Conservation (phyloP, 2,797 vertebrate genomes). For the Neostethus bicornis region DNA sequence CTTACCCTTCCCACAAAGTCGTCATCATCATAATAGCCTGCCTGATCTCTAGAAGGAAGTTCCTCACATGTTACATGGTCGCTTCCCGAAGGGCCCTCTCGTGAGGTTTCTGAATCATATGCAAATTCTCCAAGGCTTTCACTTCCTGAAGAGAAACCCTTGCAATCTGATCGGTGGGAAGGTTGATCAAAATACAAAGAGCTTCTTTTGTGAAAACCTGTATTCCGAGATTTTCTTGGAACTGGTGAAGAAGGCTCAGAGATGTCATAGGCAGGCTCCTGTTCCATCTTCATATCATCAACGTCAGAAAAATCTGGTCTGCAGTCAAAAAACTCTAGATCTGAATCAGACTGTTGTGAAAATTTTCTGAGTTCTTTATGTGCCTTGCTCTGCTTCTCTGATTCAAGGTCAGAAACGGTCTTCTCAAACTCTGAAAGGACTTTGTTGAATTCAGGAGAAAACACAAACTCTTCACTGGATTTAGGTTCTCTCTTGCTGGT, state of each 20-base stretch:
- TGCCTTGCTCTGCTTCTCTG: constrained; percentile 4
- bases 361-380: constrained; percentile 24
- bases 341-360: constrained; percentile 62
- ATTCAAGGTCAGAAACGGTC: constrained; percentile 42
- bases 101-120: constrained; percentile 81
- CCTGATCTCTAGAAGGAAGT: constrained; percentile 74
- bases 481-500: constrained; percentile 1
- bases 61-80: constrained; percentile 82
- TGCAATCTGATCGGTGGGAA: constrained; percentile 49
- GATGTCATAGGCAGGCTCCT: constrained; percentile 50
- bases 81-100: constrained; percentile 55
- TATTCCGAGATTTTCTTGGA: constrained; percentile 48
- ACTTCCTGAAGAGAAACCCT: constrained; percentile 66
- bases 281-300: constrained; percentile 50
- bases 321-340: constrained; percentile 79
- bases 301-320: constrained; percentile 73
- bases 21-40: constrained; percentile 76
- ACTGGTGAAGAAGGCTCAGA: constrained; percentile 68
- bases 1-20: constrained; percentile 89
- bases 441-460: constrained; percentile 57
- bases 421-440: constrained; percentile 63
- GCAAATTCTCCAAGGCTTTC: constrained; percentile 75
- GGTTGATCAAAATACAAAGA: constrained; percentile 24
- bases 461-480: constrained; percentile 32
- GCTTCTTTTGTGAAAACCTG: constrained; percentile 31